Evolutionary conservation across 1,140 invertebrate genomes (phyloP), one percentile per base, ranked within the genome.

Genomic region (Drosophila baimaii): DNA sequence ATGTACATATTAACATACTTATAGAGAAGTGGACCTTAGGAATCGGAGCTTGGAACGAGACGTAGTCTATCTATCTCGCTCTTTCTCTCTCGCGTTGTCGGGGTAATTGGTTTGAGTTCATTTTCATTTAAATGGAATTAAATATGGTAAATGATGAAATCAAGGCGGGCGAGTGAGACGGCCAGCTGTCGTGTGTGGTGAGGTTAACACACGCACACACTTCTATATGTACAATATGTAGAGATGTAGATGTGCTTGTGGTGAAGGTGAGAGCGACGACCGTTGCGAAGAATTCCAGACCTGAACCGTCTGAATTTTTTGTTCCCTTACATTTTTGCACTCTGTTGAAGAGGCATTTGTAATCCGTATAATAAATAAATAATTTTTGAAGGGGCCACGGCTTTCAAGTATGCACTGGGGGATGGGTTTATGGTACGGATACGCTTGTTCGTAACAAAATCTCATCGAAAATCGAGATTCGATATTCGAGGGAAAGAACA

Each of bases 401-500:
- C 52, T 47, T 68, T 71, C 19, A 54, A 54, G 51, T 54, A 35
- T 23, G 19, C 23, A 35, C 27, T 39, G 27, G 66, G 66, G 29
- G 27, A 64, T 61, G 61, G 35, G 65, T 47, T 68, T 56, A 35
- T 64, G 59, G 61, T 69, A 31, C 41, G 62, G 62, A 37, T 66
- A 44, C 29, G 44, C 31, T 71, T 55, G 51, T 69, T 55, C 77
- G 80, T 89, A 89, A 88, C 75, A 82, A 89, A 91, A 91, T 82
- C 90, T 91, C 90, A 90, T 90, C 86, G 90, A 91, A 64, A 91
- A 91, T 90, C 90, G 90, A 91, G 90, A 91, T 91, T 91, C 90
- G 90, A 91, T 91, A 91, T 91, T 91, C 90, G 90, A 91, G 90
- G 90, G 90, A 91, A 91, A 91, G 81, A 91, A 81, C 83, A 91